These are phyloP conservation scores for Melanotaenia duboulayi DNA, from an alignment of 2,113 vertebrate species.

Conservation along the genomic window DNA sequence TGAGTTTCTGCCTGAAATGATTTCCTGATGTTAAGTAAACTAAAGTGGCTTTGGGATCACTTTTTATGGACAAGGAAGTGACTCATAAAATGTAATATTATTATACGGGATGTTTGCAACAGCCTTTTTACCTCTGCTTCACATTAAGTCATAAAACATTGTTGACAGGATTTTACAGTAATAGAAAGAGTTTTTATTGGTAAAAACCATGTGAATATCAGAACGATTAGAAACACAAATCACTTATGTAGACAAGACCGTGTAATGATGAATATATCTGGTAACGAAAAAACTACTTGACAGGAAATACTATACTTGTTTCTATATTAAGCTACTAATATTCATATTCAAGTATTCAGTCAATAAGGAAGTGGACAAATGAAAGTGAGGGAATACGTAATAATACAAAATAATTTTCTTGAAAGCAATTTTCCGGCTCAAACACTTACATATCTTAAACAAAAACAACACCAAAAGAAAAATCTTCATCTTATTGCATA, in stretches of 20 bases:
- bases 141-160: conserved; percentile 2
- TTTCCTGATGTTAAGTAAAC: conserved; percentile 50
- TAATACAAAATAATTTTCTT: conserved; percentile 24
- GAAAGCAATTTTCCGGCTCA: conserved; percentile 14
- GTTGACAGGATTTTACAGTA: conserved; percentile 11
- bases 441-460: background rate
- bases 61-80: conserved; percentile 21
- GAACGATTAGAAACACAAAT: conserved; percentile 4
- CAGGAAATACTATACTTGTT: background rate
- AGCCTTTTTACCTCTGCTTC: conserved; percentile 8
- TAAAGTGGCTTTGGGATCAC: conserved; percentile 34
- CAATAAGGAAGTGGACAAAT: conserved; percentile 31
- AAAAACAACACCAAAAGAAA: background rate
- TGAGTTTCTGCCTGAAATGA: conserved; percentile 40
- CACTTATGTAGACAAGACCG: background rate
- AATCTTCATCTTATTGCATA: conserved; percentile 6
- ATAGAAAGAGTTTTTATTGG: conserved; percentile 14
- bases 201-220: background rate
- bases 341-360: conserved; percentile 7
- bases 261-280: background rate
- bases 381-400: conserved; percentile 29
- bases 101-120: conserved; percentile 8
- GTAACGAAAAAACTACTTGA: background rate
- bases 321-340: conserved; percentile 15
- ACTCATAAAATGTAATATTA: conserved; percentile 10